phyloP scores from a whole-genome alignment of 2,888 invertebrate species.

The Macrosiphum euphorbiae region DNA sequence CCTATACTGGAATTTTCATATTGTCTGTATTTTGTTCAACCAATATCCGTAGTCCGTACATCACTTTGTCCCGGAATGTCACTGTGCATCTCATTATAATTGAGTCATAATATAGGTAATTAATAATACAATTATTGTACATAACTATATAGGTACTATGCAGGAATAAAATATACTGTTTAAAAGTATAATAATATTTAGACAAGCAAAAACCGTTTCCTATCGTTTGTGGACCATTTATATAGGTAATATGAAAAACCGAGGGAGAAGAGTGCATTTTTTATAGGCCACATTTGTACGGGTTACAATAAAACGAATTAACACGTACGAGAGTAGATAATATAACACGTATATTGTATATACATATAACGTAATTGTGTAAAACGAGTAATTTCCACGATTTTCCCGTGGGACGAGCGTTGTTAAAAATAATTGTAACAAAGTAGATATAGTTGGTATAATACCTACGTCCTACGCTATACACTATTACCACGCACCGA shows the following conservation, averaged over 20 bases:
- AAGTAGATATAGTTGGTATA: neutral
- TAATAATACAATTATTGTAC: too few species aligned
- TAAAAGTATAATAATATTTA: neutral
- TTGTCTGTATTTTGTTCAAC: too few species aligned
- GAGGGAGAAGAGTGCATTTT: neutral
- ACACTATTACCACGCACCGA: neutral
- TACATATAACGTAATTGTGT: neutral
- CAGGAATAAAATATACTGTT: too few species aligned
- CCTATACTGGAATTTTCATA: too few species aligned
- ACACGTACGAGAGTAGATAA: neutral
- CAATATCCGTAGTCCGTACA: too few species aligned
- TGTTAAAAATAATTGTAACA: neutral
- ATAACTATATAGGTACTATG: too few species aligned
- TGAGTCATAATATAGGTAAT: neutral
- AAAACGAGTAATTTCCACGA: neutral
- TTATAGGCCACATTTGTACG: neutral
- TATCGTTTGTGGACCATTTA: neutral
- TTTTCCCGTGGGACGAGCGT: neutral
- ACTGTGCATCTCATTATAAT: too few species aligned
- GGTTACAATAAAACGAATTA: neutral
- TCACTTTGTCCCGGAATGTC: too few species aligned
- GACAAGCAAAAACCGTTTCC: neutral
- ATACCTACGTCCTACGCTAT: neutral
- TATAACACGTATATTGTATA: too few species aligned
- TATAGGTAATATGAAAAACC: neutral